phyloP scores from a whole-genome alignment of 2,888 invertebrate species.

The Cecidostiba fungosa region DNA sequence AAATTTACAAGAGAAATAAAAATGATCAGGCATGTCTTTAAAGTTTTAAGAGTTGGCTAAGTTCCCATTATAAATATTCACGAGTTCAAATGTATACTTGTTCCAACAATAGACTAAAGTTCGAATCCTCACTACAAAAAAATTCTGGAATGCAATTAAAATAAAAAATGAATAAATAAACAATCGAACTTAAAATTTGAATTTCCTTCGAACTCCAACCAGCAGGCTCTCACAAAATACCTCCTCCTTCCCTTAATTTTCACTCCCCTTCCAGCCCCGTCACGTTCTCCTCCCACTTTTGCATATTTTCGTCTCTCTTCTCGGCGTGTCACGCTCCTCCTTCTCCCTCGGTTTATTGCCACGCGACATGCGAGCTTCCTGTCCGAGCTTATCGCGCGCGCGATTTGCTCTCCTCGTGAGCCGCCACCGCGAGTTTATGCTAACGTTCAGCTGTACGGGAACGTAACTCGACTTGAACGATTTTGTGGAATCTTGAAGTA shows the following conservation, averaged over 20 bases:
- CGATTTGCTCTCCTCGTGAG: conserved; percentile 2
- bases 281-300: background rate
- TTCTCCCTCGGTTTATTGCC: conserved; percentile 27
- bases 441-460: background rate
- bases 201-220: too few relatives aligned
- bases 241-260: background rate
- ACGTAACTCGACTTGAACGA: background rate
- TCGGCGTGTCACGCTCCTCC: background rate
- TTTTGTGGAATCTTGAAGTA: background rate
- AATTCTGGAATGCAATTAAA: too few relatives aligned
- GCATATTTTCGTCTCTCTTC: background rate
- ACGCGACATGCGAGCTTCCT: conserved; percentile 58
- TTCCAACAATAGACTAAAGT: too few relatives aligned
- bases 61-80: background rate
- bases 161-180: too few relatives aligned
- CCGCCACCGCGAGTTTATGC: conserved; percentile 1
- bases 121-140: too few relatives aligned
- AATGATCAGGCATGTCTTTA: too few relatives aligned
- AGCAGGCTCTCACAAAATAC: background rate
- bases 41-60: too few relatives aligned
- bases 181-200: too few relatives aligned
- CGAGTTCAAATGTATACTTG: too few relatives aligned
- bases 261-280: background rate
- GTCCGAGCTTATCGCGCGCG: conserved; percentile 56
- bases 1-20: too few relatives aligned